Conservation (phyloP, 2,113 vertebrate species). For the Hippocampus zosterae region DNA sequence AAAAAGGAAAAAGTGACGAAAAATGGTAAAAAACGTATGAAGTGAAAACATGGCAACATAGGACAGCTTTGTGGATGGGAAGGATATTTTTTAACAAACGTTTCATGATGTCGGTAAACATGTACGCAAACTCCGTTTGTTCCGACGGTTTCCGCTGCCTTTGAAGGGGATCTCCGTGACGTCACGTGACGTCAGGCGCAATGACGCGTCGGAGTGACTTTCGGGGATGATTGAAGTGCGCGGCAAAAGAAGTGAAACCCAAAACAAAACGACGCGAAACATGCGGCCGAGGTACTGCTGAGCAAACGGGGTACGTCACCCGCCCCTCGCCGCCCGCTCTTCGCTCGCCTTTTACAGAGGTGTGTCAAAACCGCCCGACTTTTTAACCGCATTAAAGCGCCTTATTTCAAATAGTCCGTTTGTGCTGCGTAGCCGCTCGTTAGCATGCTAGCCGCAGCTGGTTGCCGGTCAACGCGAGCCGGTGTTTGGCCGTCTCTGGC, state of each 20-base stretch:
- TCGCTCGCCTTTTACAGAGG: accelerated
- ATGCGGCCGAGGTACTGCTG: slow-evolving; percentile 68
- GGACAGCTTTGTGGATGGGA: no score
- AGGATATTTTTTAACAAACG: no score
- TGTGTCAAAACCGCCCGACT: neutral
- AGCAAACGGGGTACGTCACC: slow-evolving; percentile 50
- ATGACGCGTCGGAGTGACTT: slow-evolving; percentile 11
- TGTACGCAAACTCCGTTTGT: neutral
- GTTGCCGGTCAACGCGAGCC: neutral
- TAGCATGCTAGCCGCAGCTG: slow-evolving; percentile 52
- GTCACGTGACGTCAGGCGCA: neutral
- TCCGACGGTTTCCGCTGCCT: neutral
- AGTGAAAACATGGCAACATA: no score
- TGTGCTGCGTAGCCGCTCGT: slow-evolving; percentile 52
- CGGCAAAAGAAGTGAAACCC: slow-evolving; percentile 71
- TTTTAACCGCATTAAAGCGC: no score
- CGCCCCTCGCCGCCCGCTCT: neutral
- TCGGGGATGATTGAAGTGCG: slow-evolving; percentile 58
- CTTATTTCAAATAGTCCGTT: slow-evolving; percentile 29
- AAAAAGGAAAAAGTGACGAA: no score
- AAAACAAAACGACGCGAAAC: slow-evolving; percentile 70
- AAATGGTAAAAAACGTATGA: no score
- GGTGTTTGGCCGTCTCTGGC: neutral
- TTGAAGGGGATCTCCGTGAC: neutral
- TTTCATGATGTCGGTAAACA: no score